Percentiles rank a stretch among this genome's conserved stretches.
Conservation (phyloP, 2,888 invertebrate species). For the Diarsia brunnea region DNA sequence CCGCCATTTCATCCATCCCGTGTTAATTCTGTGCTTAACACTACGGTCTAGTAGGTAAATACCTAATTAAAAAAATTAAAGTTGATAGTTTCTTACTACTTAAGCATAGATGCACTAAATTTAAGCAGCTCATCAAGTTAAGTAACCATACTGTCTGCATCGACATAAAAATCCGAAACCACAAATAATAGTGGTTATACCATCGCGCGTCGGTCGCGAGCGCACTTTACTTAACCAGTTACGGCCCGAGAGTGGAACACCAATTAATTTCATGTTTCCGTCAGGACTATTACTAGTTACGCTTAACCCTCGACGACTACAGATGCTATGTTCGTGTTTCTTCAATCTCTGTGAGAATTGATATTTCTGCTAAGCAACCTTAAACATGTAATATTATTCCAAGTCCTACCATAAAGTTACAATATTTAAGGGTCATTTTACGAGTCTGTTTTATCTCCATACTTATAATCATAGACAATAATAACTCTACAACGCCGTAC, state of each 20-base stretch:
- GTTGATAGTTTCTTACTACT: neutral
- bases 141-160: slow-evolving; percentile 13
- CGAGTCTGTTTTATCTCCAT: slow-evolving; percentile 66
- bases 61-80: too few species aligned
- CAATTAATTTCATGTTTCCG: slow-evolving; percentile 62
- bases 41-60: too few species aligned
- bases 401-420: slow-evolving; percentile 46
- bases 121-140: slow-evolving; percentile 15
- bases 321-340: neutral
- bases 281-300: slow-evolving; percentile 45
- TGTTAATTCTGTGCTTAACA: too few species aligned
- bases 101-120: slow-evolving; percentile 17
- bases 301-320: neutral
- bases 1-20: too few species aligned
- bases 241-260: slow-evolving; percentile 33
- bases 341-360: neutral
- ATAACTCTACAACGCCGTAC: slow-evolving; percentile 47
- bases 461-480: slow-evolving; percentile 68
- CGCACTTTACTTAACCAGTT: slow-evolving; percentile 38
- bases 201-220: slow-evolving; percentile 45
- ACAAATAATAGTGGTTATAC: slow-evolving; percentile 55
- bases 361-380: neutral
- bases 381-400: slow-evolving; percentile 43
- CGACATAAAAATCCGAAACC: slow-evolving; percentile 53
- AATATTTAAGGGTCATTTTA: slow-evolving; percentile 65